Conservation (phyloP, 2,113 vertebrate species). For the Rhadina sibilatrix region DNA sequence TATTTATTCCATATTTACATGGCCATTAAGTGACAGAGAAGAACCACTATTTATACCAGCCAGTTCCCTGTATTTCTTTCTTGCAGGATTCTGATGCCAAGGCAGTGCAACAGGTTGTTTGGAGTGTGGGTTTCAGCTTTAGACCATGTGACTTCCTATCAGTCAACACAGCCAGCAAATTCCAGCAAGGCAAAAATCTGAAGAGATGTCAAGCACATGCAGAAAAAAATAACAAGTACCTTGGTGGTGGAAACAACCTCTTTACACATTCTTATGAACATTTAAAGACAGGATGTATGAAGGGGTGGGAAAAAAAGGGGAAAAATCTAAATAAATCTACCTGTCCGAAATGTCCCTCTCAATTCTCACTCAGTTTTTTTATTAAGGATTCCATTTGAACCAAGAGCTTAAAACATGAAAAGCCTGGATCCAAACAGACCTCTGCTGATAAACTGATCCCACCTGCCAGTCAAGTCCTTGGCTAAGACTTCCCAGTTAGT, state of each 20-base stretch:
- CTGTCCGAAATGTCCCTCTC: fast-evolving
- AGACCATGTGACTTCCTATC: neutral
- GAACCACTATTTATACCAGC: neutral
- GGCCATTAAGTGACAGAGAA: neutral
- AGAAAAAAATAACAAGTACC: neutral
- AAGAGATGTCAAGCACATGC: neutral
- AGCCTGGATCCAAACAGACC: neutral
- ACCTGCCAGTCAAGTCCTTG: neutral
- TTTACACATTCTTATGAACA: neutral
- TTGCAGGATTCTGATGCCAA: neutral
- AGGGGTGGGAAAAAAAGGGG: fast-evolving
- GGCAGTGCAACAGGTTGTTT: neutral
- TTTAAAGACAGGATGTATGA: fast-evolving
- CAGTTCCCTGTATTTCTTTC: neutral
- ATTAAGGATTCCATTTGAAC: neutral
- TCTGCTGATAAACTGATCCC: neutral
- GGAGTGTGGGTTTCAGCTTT: neutral
- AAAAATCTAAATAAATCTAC: neutral
- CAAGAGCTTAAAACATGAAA: neutral
- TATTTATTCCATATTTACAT: neutral
- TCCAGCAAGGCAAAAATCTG: neutral
- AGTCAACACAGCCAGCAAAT: neutral
- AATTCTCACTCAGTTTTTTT: fast-evolving
- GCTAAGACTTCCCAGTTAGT: neutral
- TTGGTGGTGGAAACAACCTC: neutral